phyloP scores from a whole-genome alignment of 2,888 invertebrate species.

The Aphidius colemani region DNA sequence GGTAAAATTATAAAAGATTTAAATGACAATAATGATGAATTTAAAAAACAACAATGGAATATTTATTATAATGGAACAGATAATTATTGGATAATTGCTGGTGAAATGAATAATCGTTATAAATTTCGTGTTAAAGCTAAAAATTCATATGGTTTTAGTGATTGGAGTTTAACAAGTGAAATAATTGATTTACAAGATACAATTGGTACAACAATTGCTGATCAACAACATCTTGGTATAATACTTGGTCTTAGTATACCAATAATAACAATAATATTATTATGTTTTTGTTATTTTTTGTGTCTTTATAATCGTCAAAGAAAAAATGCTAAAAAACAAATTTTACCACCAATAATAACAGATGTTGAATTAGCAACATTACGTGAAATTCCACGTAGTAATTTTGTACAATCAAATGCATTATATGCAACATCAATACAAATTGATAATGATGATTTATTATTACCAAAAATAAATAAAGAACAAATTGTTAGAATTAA shows the following conservation, averaged over 20 bases:
- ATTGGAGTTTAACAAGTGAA: slow-evolving; percentile 72
- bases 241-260: slow-evolving; percentile 71
- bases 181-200: slow-evolving; percentile 65
- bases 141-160: slow-evolving; percentile 83
- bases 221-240: slow-evolving; percentile 64
- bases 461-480: slow-evolving; percentile 83
- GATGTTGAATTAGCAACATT: slow-evolving; percentile 87
- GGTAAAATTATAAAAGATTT: slow-evolving; percentile 61
- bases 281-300: slow-evolving; percentile 60
- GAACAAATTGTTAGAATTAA: slow-evolving; percentile 86
- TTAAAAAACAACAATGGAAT: slow-evolving; percentile 62
- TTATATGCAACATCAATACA: slow-evolving; percentile 72
- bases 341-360: slow-evolving; percentile 66
- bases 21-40: slow-evolving; percentile 38
- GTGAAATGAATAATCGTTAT: slow-evolving; percentile 65
- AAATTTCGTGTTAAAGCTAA: slow-evolving; percentile 78
- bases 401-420: slow-evolving; percentile 83
- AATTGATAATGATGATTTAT: slow-evolving; percentile 74
- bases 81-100: slow-evolving; percentile 78
- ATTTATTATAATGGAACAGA: slow-evolving; percentile 79
- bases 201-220: slow-evolving; percentile 57
- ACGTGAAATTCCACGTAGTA: slow-evolving; percentile 77
- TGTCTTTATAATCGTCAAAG: slow-evolving; percentile 67
- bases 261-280: slow-evolving; percentile 53
- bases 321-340: slow-evolving; percentile 72